phyloP scores from a whole-genome alignment of 2,797 vertebrate genomes.

The Arctocebus calabarensis region DNA sequence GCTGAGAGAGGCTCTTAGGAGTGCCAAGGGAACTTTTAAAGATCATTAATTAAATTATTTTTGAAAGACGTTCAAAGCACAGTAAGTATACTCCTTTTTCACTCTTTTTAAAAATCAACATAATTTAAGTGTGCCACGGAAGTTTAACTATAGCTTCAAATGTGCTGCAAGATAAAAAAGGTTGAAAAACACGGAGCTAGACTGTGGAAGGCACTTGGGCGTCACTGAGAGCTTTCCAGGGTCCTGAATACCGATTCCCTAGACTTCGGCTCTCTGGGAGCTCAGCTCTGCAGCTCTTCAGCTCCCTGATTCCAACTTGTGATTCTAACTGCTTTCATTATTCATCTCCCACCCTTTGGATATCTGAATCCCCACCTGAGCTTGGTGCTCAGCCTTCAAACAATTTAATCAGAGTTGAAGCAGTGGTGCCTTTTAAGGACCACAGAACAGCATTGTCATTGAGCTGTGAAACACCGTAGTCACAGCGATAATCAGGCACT shows the following conservation, averaged over 20 bases:
- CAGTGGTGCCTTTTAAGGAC: not conserved
- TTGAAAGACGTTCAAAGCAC: too few relatives aligned
- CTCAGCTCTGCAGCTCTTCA: not conserved
- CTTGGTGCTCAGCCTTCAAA: not conserved
- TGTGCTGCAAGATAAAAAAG: too few relatives aligned
- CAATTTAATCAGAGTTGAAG: not conserved
- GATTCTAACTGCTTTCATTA: not conserved
- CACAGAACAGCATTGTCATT: not conserved
- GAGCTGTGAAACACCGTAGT: not conserved
- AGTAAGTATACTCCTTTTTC: too few relatives aligned
- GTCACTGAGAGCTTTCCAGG: not conserved
- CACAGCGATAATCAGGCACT: not conserved
- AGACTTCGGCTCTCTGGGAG: not conserved
- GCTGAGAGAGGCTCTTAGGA: too few relatives aligned
- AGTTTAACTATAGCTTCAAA: too few relatives aligned
- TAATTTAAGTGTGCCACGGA: too few relatives aligned
- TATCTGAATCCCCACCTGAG: not conserved
- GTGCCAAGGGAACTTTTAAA: too few relatives aligned
- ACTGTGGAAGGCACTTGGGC: fast-evolving
- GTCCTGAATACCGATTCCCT: not conserved
- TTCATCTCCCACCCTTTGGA: not conserved
- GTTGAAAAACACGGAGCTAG: not conserved
- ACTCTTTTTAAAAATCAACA: too few relatives aligned
- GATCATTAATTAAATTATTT: too few relatives aligned
- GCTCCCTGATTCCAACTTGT: not conserved